Evolutionary conservation across 1,140 invertebrate genomes (phyloP), one percentile per base, ranked within the genome.

Genomic region (Calephelis nemesis): DNA sequence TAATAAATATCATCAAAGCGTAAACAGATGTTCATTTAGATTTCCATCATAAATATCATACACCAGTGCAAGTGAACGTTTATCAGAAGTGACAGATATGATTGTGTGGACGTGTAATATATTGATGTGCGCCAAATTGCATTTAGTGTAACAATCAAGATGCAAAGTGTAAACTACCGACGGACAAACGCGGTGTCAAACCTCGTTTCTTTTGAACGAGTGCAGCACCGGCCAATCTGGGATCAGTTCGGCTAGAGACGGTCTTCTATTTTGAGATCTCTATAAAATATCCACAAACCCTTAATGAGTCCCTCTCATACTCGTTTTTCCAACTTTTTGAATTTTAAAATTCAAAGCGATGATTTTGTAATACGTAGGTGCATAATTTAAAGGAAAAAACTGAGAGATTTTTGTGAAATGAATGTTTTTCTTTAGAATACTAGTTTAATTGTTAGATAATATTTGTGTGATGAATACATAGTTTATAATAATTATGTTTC

Each of bases 201-300:
- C 95, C 95, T 96, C 94, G 92, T 93, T 93, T 93, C 93, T 94
- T 93, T 93, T 94, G 94, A 97, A 96, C 93, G 95, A 96, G 93
- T 98, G 96, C 81, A 98, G 95, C 81, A 95, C 95, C 81, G 98
- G 98, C 98, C 98, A 99, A 93, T 98, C 98, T 81, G 97, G 97
- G 92, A 99, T 98, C 93, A 98, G 93, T 93, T 98, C 97, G 81
- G 97, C 97, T 91, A 98, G 94, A 76, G 97, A 98, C 83, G 95
- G 95, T 93, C 97, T 95, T 94, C 97, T 95, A 83, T 81, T 89
- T 82, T 88, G 82, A 74, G 83, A 77, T 90, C 78, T 88, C 88
- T 91, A 90, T 79, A 91, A 91, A 87, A 90, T 84, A 87, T 84
- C 78, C 85, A 88, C 72, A 83, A 72, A 79, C 78, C 84, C 54